Evolutionary conservation across 1,140 invertebrate species (phyloP).

Genomic region (Listronotus bonariensis): DNA sequence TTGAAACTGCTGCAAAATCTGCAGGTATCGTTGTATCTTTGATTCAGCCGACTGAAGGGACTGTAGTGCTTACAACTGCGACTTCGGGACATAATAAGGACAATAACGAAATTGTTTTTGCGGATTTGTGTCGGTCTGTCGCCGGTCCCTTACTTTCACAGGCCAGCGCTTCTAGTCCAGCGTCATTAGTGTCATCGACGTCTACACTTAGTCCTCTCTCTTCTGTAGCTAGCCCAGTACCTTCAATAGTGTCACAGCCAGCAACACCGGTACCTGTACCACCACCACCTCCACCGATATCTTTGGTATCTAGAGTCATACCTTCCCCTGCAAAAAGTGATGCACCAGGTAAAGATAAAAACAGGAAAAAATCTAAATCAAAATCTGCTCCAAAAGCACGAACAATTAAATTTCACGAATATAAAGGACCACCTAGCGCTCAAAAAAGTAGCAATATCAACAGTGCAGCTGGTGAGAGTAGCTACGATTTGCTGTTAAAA

Average conservation of each 20-base stretch:
- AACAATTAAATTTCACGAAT: slow-evolving; percentile 97
- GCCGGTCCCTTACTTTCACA: slow-evolving; percentile 57
- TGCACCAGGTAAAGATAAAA: slow-evolving; percentile 80
- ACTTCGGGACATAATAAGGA: slow-evolving; percentile 59
- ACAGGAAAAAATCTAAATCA: slow-evolving; percentile 87
- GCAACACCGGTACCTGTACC: slow-evolving; percentile 58
- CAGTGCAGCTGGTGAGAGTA: slow-evolving; percentile 71
- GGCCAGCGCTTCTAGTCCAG: slow-evolving; percentile 62
- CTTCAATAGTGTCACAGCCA: slow-evolving; percentile 57
- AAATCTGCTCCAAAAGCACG: slow-evolving; percentile 86
- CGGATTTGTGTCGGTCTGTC: slow-evolving; percentile 66
- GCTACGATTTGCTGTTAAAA: slow-evolving; percentile 89
- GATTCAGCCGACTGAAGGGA: slow-evolving; percentile 63
- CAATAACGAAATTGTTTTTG: slow-evolving; percentile 58
- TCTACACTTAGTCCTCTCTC: slow-evolving; percentile 75
- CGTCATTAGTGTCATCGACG: slow-evolving; percentile 65
- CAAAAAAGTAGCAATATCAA: slow-evolving; percentile 63
- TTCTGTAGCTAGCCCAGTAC: slow-evolving; percentile 65
- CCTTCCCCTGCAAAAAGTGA: slow-evolving; percentile 64
- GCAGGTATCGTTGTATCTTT: slow-evolving; percentile 70
- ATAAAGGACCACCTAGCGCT: slow-evolving; percentile 94
- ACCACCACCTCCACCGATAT: slow-evolving; percentile 57
- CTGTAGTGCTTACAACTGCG: slow-evolving; percentile 61
- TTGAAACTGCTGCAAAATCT: slow-evolving; percentile 67
- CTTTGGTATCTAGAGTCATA: slow-evolving; percentile 62